Percentiles rank a stretch among this genome's conserved stretches.
These are phyloP conservation scores for Choristoneura rosaceana DNA, from an alignment of 2,888 invertebrate species.

Conservation along the genomic window DNA sequence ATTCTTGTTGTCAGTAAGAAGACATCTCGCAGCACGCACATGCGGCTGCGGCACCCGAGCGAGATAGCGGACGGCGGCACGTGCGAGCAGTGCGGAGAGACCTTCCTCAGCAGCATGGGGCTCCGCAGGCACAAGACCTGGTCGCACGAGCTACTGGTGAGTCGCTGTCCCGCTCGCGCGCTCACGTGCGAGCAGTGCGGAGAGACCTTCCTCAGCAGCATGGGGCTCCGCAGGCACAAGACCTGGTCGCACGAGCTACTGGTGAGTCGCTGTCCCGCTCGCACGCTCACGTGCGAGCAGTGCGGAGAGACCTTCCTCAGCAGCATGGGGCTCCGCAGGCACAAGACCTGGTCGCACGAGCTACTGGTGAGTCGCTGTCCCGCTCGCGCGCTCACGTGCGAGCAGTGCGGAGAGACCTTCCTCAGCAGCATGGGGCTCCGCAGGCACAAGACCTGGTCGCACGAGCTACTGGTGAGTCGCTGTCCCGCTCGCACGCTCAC, in stretches of 20 bases:
- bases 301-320: slow-evolving; percentile 49
- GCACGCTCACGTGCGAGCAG: slow-evolving; percentile 9
- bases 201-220: slow-evolving; percentile 45
- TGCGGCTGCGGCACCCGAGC: slow-evolving; percentile 45
- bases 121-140: slow-evolving; percentile 44
- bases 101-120: slow-evolving; percentile 44
- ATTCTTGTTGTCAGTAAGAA: slow-evolving; percentile 22
- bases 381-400: no score
- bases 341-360: slow-evolving; percentile 38
- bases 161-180: not conserved
- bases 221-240: slow-evolving; percentile 45
- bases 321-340: slow-evolving; percentile 44
- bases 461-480: slow-evolving; percentile 10
- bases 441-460: slow-evolving; percentile 40
- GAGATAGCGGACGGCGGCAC: slow-evolving; percentile 47
- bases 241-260: slow-evolving; percentile 22
- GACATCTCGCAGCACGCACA: slow-evolving; percentile 35
- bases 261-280: not conserved
- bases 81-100: slow-evolving; percentile 50
- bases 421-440: slow-evolving; percentile 44
- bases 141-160: slow-evolving; percentile 17
- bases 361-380: not conserved
- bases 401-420: slow-evolving; percentile 49
- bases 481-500: no score
- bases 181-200: slow-evolving; percentile 44